Evolutionary conservation across 2,888 invertebrate genomes (phyloP).

Genomic region (Epistrophella euchroma): DNA sequence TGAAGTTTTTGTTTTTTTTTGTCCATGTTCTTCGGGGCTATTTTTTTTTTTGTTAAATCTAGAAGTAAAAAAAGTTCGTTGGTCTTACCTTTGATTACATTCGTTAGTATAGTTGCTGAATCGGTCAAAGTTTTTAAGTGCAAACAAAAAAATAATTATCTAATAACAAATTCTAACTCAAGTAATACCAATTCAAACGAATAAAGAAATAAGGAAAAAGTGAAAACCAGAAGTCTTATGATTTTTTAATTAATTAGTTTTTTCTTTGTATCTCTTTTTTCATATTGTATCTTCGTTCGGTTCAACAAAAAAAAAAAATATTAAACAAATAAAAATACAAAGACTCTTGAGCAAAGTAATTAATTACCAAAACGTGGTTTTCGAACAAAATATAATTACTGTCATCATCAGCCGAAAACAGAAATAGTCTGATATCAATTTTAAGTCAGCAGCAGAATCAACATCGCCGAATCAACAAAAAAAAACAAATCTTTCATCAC

Average conservation of each 20-base stretch:
- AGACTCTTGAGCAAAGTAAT: conserved; percentile 64
- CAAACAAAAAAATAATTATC: conserved; percentile 32
- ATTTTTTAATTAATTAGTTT: conserved; percentile 37
- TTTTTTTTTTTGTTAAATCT: conserved; percentile 23
- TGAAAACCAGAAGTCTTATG: conserved; percentile 56
- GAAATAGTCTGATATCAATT: conserved; percentile 45
- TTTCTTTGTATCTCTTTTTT: conserved; percentile 32
- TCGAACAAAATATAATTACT: conserved; percentile 48
- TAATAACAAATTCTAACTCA: conserved; percentile 46
- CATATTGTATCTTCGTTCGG: conserved; percentile 33
- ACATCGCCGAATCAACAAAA: conserved; percentile 31
- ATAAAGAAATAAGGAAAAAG: conserved; percentile 57
- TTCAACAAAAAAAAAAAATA: conserved; percentile 29
- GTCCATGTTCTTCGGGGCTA: conserved; percentile 28
- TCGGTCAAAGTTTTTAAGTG: conserved; percentile 70
- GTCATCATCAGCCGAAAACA: conserved; percentile 41
- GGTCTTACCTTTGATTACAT: conserved; percentile 70
- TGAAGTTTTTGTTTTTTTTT: conserved; percentile 47
- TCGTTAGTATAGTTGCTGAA: conserved; percentile 56
- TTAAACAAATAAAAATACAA: conserved; percentile 19
- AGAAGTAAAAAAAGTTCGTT: conserved; percentile 70
- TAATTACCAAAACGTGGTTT: conserved; percentile 69
- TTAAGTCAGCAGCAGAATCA: conserved; percentile 32
- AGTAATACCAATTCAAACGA: conserved; percentile 17
- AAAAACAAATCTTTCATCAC: conserved; percentile 19